Percentiles rank a stretch among this genome's conserved stretches.
Conservation (phyloP, 2,797 vertebrate species). For the Chrosomus eos region DNA sequence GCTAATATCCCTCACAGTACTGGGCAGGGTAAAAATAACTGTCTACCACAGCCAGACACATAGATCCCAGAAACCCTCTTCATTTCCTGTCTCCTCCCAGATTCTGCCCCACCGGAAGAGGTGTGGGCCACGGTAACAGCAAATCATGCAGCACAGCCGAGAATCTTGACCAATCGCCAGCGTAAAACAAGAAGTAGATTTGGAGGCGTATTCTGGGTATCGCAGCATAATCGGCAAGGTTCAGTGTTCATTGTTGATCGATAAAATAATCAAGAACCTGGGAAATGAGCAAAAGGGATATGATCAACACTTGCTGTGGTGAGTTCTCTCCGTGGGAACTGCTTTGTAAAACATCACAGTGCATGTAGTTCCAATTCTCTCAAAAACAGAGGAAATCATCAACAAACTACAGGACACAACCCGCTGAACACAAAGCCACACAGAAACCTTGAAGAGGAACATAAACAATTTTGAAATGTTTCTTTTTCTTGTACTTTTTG, state of each 20-base stretch:
- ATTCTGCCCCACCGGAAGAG: slow-evolving; percentile 51
- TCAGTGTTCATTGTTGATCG: slow-evolving; percentile 15
- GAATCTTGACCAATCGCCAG: slow-evolving; percentile 34
- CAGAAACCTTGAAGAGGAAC: neutral
- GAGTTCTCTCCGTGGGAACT: slow-evolving; percentile 16
- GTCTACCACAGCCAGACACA: slow-evolving; percentile 58
- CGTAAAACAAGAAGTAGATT: slow-evolving; percentile 32
- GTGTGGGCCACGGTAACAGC: slow-evolving; percentile 60
- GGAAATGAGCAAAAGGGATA: slow-evolving; percentile 1
- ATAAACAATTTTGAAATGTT: slow-evolving; percentile 9
- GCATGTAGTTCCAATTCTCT: slow-evolving; percentile 1
- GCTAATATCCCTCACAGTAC: slow-evolving; percentile 58
- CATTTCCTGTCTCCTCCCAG: slow-evolving; percentile 69
- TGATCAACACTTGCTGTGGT: slow-evolving; percentile 9
- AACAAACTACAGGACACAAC: slow-evolving; percentile 12
- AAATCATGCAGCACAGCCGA: slow-evolving; percentile 53
- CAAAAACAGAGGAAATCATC: slow-evolving; percentile 1
- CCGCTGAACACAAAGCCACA: slow-evolving; percentile 15
- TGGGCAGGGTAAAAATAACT: slow-evolving; percentile 61
- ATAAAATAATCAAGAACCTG: slow-evolving; percentile 2
- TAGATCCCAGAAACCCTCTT: slow-evolving; percentile 68
- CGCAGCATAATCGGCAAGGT: slow-evolving; percentile 3
- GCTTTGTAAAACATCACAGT: slow-evolving; percentile 10
- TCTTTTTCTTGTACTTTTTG: slow-evolving; percentile 13
- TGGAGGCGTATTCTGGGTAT: neutral